Evolutionary conservation across 2,113 vertebrate species (phyloP).

Genomic region (Erinaceus europaeus): DNA sequence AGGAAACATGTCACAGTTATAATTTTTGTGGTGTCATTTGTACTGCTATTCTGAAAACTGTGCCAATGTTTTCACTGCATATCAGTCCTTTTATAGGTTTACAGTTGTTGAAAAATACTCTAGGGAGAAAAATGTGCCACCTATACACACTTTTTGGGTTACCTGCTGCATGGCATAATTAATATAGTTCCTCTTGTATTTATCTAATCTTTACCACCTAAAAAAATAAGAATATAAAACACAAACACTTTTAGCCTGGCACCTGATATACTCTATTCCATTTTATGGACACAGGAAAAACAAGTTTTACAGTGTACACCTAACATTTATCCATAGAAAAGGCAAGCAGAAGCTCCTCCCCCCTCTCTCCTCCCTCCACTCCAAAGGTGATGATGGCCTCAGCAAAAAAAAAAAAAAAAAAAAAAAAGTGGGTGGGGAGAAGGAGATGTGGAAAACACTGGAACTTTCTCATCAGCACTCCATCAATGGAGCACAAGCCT

Average conservation of each 20-base stretch:
- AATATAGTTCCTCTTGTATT: conserved; percentile 9
- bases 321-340: background rate
- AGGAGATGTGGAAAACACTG: background rate
- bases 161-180: background rate
- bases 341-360: no score
- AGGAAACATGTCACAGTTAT: background rate
- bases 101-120: background rate
- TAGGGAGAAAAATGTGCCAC: background rate
- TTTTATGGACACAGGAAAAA: background rate
- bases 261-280: background rate
- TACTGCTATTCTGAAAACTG: background rate
- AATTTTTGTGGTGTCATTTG: background rate
- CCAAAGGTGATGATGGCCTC: no score
- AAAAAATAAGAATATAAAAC: background rate
- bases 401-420: no score
- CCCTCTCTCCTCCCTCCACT: no score
- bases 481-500: background rate
- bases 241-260: background rate
- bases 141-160: background rate
- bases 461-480: background rate
- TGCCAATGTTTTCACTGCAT: background rate
- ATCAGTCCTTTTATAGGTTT: background rate
- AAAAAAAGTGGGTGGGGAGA: no score
- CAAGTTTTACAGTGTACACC: background rate
- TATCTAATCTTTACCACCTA: background rate